Conservation (phyloP, 2,113 vertebrate species). For the Gallinago undulata region DNA sequence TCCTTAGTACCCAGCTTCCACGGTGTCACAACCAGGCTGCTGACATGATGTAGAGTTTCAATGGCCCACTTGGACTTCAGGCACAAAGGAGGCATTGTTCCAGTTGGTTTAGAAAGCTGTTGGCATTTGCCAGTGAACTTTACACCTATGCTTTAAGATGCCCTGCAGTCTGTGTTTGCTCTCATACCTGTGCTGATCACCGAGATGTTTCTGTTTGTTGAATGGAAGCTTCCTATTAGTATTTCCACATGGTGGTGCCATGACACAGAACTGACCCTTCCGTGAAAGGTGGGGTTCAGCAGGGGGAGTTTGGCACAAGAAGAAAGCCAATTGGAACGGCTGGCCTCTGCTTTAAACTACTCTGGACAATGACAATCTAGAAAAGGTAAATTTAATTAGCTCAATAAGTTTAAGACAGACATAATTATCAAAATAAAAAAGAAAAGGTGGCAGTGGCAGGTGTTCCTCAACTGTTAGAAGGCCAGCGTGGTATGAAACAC, state of each 20-base stretch:
- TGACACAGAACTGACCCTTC: background rate
- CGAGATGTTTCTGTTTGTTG: background rate
- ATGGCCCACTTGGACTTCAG: too few species aligned
- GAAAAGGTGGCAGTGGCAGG: too few species aligned
- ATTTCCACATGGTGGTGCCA: background rate
- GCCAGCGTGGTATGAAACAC: too few species aligned
- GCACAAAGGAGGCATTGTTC: background rate
- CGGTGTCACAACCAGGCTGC: too few species aligned
- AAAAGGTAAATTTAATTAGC: too few species aligned
- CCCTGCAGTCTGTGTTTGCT: background rate
- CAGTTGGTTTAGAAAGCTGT: background rate
- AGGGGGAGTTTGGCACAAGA: background rate
- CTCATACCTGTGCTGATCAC: background rate
- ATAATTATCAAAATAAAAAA: too few species aligned
- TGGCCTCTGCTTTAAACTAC: background rate
- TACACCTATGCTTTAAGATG: background rate
- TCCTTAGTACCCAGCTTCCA: too few species aligned
- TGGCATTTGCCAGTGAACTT: background rate
- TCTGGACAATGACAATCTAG: background rate
- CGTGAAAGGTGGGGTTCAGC: background rate
- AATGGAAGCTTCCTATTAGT: background rate
- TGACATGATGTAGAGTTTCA: too few species aligned
- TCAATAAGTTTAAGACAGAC: too few species aligned
- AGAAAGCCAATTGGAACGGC: background rate
- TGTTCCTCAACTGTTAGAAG: too few species aligned